A percentile compares a stretch with the other conserved stretches of the same genome.
These are phyloP conservation scores for Trachythela sp. DNA, from an alignment of 64 coral and sea anemone species.

Conservation along the genomic window DNA sequence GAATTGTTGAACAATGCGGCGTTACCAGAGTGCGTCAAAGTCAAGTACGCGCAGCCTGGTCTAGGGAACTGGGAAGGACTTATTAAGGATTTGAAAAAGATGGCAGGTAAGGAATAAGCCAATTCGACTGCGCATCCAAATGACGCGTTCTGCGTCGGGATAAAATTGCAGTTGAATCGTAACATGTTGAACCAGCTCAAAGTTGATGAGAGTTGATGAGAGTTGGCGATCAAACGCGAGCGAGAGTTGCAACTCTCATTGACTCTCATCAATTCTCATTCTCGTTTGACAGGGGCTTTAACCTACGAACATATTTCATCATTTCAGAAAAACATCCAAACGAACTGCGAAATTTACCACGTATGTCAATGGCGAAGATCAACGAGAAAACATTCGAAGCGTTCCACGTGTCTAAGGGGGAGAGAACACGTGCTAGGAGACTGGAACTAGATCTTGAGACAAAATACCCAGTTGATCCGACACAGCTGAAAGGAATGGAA, in stretches of 20 bases:
- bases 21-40: constrained; percentile 16
- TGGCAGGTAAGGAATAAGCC: background rate
- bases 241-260: too few species aligned
- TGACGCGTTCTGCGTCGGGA: too few species aligned
- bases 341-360: background rate
- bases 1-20: background rate
- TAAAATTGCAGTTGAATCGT: too few species aligned
- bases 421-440: background rate
- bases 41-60: background rate
- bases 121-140: too few species aligned
- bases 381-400: background rate
- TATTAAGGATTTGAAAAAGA: background rate
- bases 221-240: too few species aligned
- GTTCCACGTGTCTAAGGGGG: background rate
- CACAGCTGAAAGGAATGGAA: background rate
- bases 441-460: background rate
- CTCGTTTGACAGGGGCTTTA: too few species aligned
- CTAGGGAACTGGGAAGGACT: background rate
- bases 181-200: too few species aligned
- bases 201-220: too few species aligned
- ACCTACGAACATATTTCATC: too few species aligned
- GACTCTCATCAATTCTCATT: too few species aligned
- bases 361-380: background rate
- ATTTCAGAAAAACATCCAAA: background rate
- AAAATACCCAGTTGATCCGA: background rate